phyloP scores from a whole-genome alignment of 2,888 invertebrate genomes.

The Catocala sponsa region DNA sequence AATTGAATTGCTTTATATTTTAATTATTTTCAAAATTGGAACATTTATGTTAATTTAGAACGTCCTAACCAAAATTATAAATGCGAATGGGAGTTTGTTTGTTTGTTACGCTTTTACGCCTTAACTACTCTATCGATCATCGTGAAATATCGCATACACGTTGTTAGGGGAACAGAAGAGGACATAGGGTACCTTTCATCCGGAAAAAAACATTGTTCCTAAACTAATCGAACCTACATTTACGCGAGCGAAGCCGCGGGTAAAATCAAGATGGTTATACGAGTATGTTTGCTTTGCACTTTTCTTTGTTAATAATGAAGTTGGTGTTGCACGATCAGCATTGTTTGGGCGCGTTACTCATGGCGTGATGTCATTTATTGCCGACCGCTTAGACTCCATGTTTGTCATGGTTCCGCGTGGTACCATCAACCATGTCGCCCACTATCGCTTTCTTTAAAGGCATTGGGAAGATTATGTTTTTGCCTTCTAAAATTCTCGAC shows the following conservation, averaged over 20 bases:
- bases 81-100: too few species aligned
- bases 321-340: slow-evolving; percentile 23
- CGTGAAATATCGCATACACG: too few species aligned
- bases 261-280: background rate
- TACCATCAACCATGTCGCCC: slow-evolving; percentile 51
- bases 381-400: slow-evolving; percentile 22
- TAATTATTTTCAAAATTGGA: slow-evolving; percentile 23
- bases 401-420: slow-evolving; percentile 48
- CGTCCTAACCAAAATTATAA: background rate
- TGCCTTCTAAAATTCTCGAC: background rate
- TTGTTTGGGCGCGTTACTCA: slow-evolving; percentile 28
- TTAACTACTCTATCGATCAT: too few species aligned
- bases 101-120: too few species aligned
- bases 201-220: too few species aligned
- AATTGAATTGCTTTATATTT: slow-evolving; percentile 11
- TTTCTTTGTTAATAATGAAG: background rate
- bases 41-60: slow-evolving; percentile 6
- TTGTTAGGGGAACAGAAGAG: too few species aligned
- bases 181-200: too few species aligned
- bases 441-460: slow-evolving; percentile 30
- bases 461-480: background rate
- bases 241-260: too few species aligned
- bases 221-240: too few species aligned
- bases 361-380: slow-evolving; percentile 48
- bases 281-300: background rate